Percentiles rank a stretch among this genome's conserved stretches.
Evolutionary conservation across 1,140 invertebrate species (phyloP).

Genomic region (Panagrolaimus sp.): DNA sequence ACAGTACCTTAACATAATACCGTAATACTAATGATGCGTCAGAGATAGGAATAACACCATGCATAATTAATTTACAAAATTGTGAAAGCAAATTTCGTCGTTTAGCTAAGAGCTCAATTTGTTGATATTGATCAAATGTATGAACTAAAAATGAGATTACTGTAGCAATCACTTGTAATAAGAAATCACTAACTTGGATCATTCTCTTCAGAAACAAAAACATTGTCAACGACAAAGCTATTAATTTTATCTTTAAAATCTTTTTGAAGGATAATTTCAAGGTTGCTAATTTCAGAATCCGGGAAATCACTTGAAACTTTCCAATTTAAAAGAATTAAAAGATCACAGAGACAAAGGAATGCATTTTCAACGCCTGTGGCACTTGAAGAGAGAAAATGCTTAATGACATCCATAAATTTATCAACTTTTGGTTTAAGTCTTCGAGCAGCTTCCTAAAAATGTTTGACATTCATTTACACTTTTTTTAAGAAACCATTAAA

Average conservation of each 20-base stretch:
- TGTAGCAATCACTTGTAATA: constrained; percentile 11
- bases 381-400: constrained; percentile 64
- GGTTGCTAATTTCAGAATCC: constrained; percentile 63
- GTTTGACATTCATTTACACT: neutral
- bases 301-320: constrained; percentile 67
- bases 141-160: constrained; percentile 62
- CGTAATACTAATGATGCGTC: constrained; percentile 89
- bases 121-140: constrained; percentile 79
- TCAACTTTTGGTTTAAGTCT: constrained; percentile 67
- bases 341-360: constrained; percentile 86
- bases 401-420: constrained; percentile 70
- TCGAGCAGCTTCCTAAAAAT: constrained; percentile 52
- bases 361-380: constrained; percentile 66
- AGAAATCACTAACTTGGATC: constrained; percentile 66
- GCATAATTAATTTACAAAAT: constrained; percentile 94
- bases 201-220: constrained; percentile 71
- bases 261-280: constrained; percentile 24
- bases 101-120: constrained; percentile 92
- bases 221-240: constrained; percentile 66
- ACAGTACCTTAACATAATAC: constrained; percentile 84
- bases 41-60: constrained; percentile 87
- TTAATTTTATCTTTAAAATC: constrained; percentile 33
- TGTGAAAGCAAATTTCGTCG: constrained; percentile 86
- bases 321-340: constrained; percentile 86
- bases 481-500: no score